Percentiles rank a stretch among this genome's conserved stretches.
Conservation (phyloP, 2,113 vertebrate species). For the Thamnaconus septentrionalis region DNA sequence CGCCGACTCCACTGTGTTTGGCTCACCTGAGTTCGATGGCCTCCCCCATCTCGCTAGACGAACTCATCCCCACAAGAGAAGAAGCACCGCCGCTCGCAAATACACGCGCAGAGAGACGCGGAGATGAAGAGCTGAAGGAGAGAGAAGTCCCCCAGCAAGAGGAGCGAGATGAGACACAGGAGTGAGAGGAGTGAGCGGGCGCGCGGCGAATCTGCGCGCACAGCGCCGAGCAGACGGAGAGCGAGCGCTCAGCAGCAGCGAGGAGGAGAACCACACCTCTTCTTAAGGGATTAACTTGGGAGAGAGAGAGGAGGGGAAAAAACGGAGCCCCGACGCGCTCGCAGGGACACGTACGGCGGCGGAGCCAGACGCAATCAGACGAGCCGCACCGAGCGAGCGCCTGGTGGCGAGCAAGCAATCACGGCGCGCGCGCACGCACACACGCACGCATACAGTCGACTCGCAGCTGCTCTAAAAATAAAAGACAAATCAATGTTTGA, state of each 20-base stretch:
- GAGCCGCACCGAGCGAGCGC: conserved; percentile 6
- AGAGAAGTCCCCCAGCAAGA: conserved; percentile 27
- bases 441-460: neutral
- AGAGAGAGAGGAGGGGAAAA: conserved; percentile 8
- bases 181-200: conserved; percentile 44
- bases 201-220: conserved; percentile 54
- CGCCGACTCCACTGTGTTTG: conserved; percentile 1
- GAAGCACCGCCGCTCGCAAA: conserved; percentile 1
- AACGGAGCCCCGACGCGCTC: conserved; percentile 45
- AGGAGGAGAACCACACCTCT: conserved; percentile 71
- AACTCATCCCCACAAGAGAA: conserved; percentile 63
- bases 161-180: conserved; percentile 38
- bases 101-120: neutral
- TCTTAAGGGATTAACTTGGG: conserved; percentile 76
- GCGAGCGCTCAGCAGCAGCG: conserved; percentile 36
- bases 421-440: conserved; percentile 32
- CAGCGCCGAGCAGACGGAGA: conserved; percentile 48
- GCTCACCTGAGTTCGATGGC: conserved; percentile 76
- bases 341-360: conserved; percentile 18
- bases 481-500: conserved; percentile 56
- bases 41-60: conserved; percentile 70
- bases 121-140: conserved; percentile 37
- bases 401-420: conserved; percentile 15
- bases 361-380: conserved; percentile 43
- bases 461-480: conserved; percentile 62